Conservation (phyloP, 2,113 vertebrate species). For the Dicaeum eximium region DNA sequence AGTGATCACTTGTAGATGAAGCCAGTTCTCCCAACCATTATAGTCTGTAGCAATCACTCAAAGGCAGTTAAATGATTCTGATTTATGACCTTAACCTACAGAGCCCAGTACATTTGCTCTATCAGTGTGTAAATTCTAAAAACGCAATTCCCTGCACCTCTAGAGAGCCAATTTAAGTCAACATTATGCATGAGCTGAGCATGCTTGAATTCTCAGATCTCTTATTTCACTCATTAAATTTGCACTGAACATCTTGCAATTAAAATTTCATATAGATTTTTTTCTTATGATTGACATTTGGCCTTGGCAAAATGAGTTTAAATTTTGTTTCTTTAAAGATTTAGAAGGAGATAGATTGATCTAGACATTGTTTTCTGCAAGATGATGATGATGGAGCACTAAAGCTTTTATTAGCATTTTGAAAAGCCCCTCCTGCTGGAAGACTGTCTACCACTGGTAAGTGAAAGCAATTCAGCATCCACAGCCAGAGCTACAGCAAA, state of each 20-base stretch:
- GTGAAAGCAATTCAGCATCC: not conserved
- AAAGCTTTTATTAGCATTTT: conserved; percentile 65
- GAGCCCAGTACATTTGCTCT: conserved; percentile 77
- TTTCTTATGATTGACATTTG: conserved; percentile 80
- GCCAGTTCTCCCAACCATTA: conserved; percentile 63
- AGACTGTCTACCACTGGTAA: not conserved
- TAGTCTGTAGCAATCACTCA: conserved; percentile 75
- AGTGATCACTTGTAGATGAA: conserved; percentile 67
- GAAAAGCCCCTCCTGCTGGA: conserved; percentile 11
- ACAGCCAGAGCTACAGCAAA: not conserved
- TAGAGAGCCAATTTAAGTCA: conserved; percentile 77
- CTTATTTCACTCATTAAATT: conserved; percentile 81
- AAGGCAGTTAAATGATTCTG: conserved; percentile 79
- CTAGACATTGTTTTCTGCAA: conserved; percentile 64
- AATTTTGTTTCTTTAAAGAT: conserved; percentile 73
- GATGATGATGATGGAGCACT: conserved; percentile 50
- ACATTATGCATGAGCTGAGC: conserved; percentile 79
- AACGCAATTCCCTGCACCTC: conserved; percentile 74
- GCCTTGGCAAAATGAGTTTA: conserved; percentile 74
- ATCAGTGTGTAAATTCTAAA: conserved; percentile 75
- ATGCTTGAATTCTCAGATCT: conserved; percentile 77
- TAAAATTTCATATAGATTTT: conserved; percentile 81
- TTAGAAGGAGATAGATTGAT: conserved; percentile 40
- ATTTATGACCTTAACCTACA: conserved; percentile 82
- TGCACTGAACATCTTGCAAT: conserved; percentile 81